A percentile compares a stretch with the other conserved stretches of the same genome.
These are phyloP conservation scores for Bugulina stolonifera DNA, from an alignment of 2,888 invertebrate genomes.

Conservation along the genomic window DNA sequence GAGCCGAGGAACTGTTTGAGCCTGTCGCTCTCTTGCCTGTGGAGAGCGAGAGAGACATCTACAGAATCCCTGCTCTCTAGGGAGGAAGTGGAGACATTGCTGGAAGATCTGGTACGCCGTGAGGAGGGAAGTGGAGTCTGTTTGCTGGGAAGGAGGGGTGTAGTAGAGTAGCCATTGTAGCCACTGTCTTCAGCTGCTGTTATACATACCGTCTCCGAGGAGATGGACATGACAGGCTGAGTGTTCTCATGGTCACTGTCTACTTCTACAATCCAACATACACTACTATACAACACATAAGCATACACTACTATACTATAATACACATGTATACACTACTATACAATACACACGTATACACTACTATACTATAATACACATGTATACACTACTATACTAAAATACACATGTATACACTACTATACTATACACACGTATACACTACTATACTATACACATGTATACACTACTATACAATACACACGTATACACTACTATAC, in stretches of 20 bases:
- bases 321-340: no score
- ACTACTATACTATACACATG: no score
- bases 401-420: no score
- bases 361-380: no score
- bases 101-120: background rate
- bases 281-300: no score
- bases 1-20: conserved; percentile 9
- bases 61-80: background rate
- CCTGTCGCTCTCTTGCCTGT: background rate
- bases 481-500: no score
- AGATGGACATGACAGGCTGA: background rate
- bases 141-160: background rate
- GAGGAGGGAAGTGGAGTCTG: background rate
- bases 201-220: background rate
- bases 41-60: background rate
- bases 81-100: background rate
- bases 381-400: no score
- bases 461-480: no score
- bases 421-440: no score
- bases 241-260: conserved; percentile 17
- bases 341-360: no score
- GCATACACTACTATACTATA: no score
- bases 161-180: background rate
- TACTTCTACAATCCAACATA: background rate
- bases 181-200: background rate